Evolutionary conservation across 2,888 invertebrate species (phyloP), one percentile per base, ranked within the genome.

Genomic region (Luffia ferchaultella): DNA sequence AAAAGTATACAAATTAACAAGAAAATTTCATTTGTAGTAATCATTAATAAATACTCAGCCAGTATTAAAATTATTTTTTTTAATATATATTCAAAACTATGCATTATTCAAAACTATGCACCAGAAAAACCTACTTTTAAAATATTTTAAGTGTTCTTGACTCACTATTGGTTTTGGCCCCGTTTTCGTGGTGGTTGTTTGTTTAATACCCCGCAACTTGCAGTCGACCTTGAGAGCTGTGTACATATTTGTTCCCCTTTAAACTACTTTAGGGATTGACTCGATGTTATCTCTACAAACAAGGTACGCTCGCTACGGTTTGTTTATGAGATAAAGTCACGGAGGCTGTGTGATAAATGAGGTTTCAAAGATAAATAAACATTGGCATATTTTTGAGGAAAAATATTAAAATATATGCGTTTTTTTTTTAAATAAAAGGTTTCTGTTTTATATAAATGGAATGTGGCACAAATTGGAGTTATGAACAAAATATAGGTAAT

Each of bases 241-340:
- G 64, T 63, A 79, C 60, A 78, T 79, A 80, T 82, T 82, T 79
- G 67, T 76, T 76, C 75, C 73, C 70, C 65, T 62, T 65, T 62
- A 57, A 64, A 61, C 65, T 44, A 42, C 50, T 68, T 70, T 67
- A 59, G 57, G 67, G 69, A 70, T 73, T 65, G 70, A 70, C 68
- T 70, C 59, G 42, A 55, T 75, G 77, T 79, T 78, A 75, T 78
- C 79, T 68, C 67, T 72, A 68, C 72, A 76, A 79, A 77, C 73
- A 77, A 63, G 62, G 40, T 44, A 17, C 61, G 61, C 60, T 63
- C 62, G 49, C 59, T 3, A 63, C 18, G n/a, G 63, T 64, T 67
- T 69, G 63, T 65, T 67, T 64, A 60, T 16, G 45, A 30, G 30
- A 30, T 30, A 12, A 12, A 30, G 30, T 30, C 30, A 30, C 30